A percentile compares a stretch with the other conserved stretches of the same genome.
Evolutionary conservation across 2,797 vertebrate genomes (phyloP).

Genomic region (Heteromormyrus szaboi): DNA sequence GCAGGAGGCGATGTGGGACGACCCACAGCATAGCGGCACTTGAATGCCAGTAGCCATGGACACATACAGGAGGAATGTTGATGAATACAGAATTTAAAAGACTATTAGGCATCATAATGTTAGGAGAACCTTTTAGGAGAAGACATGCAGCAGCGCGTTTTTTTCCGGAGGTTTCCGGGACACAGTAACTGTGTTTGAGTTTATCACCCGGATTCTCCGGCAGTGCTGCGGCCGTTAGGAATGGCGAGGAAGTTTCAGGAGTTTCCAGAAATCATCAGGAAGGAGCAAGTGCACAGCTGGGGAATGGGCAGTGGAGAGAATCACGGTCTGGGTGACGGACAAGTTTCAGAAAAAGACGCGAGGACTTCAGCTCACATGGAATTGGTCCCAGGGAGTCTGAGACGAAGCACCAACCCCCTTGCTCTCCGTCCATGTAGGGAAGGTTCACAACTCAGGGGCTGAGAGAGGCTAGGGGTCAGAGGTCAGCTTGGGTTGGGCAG

Average conservation of each 20-base stretch:
- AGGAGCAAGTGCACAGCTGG: not conserved
- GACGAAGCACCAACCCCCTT: conserved; percentile 27
- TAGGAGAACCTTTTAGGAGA: not conserved
- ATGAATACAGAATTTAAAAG: conserved; percentile 3
- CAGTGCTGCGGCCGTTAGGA: conserved; percentile 24
- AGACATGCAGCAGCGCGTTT: conserved; percentile 11
- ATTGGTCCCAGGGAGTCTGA: conserved; percentile 37
- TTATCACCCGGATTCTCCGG: not conserved
- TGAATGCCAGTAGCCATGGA: conserved; percentile 11
- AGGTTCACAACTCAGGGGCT: conserved; percentile 20
- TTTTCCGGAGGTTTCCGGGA: conserved; percentile 24
- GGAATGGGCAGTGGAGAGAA: not conserved
- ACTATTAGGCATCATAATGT: conserved; percentile 1
- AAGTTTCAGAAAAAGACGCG: not conserved
- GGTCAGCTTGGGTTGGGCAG: conserved; percentile 38
- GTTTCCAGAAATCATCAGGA: conserved; percentile 30
- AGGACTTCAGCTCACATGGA: conserved; percentile 36
- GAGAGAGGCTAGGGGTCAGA: conserved; percentile 22
- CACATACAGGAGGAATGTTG: not conserved
- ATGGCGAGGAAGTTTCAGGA: conserved; percentile 27
- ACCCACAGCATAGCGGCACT: not conserved
- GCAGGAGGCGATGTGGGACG: not conserved
- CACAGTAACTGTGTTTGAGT: conserved; percentile 16
- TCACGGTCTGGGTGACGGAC: not conserved
- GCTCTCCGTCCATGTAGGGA: conserved; percentile 23